Evolutionary conservation across 2,113 vertebrate species (phyloP), one percentile per base, ranked within the genome.

Genomic region (Pachycephala philippinensis): DNA sequence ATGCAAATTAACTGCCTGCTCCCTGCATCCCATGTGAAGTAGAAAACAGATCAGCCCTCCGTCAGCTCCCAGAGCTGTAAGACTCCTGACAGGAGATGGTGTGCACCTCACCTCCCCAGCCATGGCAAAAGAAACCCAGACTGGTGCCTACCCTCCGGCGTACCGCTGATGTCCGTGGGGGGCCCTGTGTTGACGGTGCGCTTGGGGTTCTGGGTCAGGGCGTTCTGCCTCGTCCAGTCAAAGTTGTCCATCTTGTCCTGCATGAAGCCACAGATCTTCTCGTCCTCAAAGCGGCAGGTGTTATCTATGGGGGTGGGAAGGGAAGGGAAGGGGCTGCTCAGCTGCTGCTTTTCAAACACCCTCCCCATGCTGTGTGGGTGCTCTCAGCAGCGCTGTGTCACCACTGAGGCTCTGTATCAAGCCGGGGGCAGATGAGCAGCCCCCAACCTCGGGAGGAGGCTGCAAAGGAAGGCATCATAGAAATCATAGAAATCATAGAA

Each of bases 171-270:
- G 96, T 99, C 99, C 1, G 96, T 99, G 47, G 98, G 98, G 1
- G 99, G 99, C 11, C 99, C 99, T 0, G 99, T 99, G 84, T 99
- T 99, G 56, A 99, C 98, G 0, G 99, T 99, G 59, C 99, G 98
- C 85, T 99, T 99, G 52, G 99, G 99, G 94, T 99, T 99, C 97
- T 99, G 98, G 3, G 98, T 99, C 93, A 99, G 96, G 63, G 98
- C 98, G 3, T 99, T 99, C 97, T 99, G 99, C 71, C 99, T 98
- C 0, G 99, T 99, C 99, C 99, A 99, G 94, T 99, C 99, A n/a
- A 99, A 99, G 75, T 98, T 97, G 87, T 99, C 99, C 33, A 98
- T 98, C 47, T 98, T 98, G 92, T 99, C 99, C 97, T 99, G 99
- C 84, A 98, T 96, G 87, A 99, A 99, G 72, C 99, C 99, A 4